These are phyloP conservation scores for Meteorus sp. DNA, from an alignment of 1,140 invertebrate genomes.

Conservation along the genomic window DNA sequence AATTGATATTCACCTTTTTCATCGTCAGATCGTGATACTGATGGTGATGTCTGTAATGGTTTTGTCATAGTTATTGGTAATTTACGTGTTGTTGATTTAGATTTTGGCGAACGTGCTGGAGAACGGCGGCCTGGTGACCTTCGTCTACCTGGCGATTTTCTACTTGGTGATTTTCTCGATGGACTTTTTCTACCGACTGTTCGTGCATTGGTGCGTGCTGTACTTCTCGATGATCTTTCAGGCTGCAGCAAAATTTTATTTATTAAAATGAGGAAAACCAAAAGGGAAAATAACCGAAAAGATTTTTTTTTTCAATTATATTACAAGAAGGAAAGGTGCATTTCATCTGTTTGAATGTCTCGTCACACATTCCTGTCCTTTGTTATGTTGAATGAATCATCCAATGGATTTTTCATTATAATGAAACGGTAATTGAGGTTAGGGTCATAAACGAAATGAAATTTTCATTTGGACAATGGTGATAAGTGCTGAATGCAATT, in stretches of 20 bases:
- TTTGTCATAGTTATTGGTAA: constrained; percentile 34
- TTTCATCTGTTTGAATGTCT: too few relatives aligned
- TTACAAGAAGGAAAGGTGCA: too few relatives aligned
- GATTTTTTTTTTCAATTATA: too few relatives aligned
- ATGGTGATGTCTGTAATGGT: constrained; percentile 34
- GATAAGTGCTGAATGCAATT: too few relatives aligned
- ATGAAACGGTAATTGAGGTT: too few relatives aligned
- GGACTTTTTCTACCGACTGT: constrained; percentile 36
- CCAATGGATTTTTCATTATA: too few relatives aligned
- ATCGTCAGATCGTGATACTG: constrained; percentile 23
- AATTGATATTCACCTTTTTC: constrained; percentile 34
- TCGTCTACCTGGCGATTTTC: constrained; percentile 31
- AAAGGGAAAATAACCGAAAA: neutral
- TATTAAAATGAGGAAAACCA: neutral
- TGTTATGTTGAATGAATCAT: too few relatives aligned
- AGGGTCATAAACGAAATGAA: too few relatives aligned
- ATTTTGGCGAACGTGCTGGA: constrained; percentile 34
- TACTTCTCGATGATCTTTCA: constrained; percentile 40
- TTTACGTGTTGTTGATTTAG: constrained; percentile 35
- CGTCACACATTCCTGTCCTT: too few relatives aligned
- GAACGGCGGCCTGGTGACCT: constrained; percentile 30
- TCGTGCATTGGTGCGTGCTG: constrained; percentile 32
- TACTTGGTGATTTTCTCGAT: constrained; percentile 37
- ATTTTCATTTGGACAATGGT: too few relatives aligned
- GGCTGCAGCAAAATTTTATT: constrained; percentile 25